Evolutionary conservation across 2,797 vertebrate species (phyloP), one percentile per base, ranked within the genome.

Genomic region (Lacerta bilineata): DNA sequence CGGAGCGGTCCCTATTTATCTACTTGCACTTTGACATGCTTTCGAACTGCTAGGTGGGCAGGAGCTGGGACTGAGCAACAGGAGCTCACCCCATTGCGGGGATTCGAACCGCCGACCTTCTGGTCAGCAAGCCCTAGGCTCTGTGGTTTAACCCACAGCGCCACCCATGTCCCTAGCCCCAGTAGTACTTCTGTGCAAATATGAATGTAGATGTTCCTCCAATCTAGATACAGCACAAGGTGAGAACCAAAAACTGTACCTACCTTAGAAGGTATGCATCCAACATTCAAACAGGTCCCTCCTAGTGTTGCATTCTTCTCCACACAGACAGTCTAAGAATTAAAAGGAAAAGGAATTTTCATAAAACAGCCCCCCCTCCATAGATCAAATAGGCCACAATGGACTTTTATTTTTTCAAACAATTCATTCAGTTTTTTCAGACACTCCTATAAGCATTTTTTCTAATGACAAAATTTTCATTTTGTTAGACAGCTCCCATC

Each of bases 201-300:
- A 71, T 17, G 55, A 86, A 8, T 33, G 7, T 3, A 25, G n/a
- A 18, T 61, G 59, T n/a, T 55, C 17, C 25, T 91, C 27, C 39
- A 59, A 43, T 46, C 33, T 80, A 87, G 5, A 20, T 84, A 71
- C 11, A 61, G 36, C 20, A 80, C 41, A 36, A 39, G 61, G 9
- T 27, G 50, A 33, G 59, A 46, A 55, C 64, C 13, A 20, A 41
- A 71, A 2, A 7, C 10, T 8, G 82, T 3, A 74, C 95, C 96
- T 93, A 99, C 99, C 98, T 99, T 99, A 86, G 99, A 99, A 7
- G 99, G 99, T 96, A 99, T 99, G 95, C 99, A 99, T 82, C 99
- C 99, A 80, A 99, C 98, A 82, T 99, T 99, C 94, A 99, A 97
- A 93, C 99, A 99, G 1, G 99, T 99, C 82, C 99, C 99, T 72